These are phyloP conservation scores for Drosophila tropicalis DNA, from an alignment of 1,140 invertebrate genomes.

Conservation along the genomic window DNA sequence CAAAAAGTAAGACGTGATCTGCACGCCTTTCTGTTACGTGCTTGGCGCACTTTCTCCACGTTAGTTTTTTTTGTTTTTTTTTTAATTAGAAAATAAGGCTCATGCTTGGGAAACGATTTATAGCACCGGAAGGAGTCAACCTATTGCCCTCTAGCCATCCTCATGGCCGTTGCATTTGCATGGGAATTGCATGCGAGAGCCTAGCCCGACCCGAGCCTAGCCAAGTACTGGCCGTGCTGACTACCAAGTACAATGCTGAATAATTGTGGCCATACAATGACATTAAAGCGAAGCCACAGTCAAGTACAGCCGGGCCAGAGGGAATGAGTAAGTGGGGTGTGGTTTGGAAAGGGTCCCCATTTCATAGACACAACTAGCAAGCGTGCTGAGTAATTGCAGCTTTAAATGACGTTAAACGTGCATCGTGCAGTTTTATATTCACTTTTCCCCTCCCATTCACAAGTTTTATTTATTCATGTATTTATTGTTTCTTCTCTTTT, in stretches of 20 bases:
- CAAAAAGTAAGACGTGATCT: constrained; percentile 45
- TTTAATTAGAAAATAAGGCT: constrained; percentile 68
- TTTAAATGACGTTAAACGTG: constrained; percentile 81
- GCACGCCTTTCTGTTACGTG: constrained; percentile 17
- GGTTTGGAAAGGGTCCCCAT: constrained; percentile 14
- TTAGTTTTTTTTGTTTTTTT: neutral
- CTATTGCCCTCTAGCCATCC: constrained; percentile 2
- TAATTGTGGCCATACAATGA: constrained; percentile 75
- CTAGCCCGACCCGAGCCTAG: constrained; percentile 41
- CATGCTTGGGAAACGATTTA: constrained; percentile 53
- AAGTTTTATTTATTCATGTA: constrained; percentile 42
- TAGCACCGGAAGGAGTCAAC: constrained; percentile 65
- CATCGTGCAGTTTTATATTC: constrained; percentile 56
- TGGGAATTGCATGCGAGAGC: constrained; percentile 70
- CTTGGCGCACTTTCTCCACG: constrained; percentile 28
- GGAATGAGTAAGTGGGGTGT: neutral
- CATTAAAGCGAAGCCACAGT: constrained; percentile 73
- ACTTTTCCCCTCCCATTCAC: neutral
- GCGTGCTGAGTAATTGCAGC: constrained; percentile 78
- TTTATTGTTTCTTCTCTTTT: constrained; percentile 18
- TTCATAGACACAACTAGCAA: constrained; percentile 40
- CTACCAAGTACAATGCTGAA: constrained; percentile 53
- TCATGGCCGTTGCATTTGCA: constrained; percentile 52
- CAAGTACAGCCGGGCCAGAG: constrained; percentile 30
- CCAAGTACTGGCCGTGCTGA: constrained; percentile 5